These are phyloP conservation scores for Aplocera efformata DNA, from an alignment of 2,888 invertebrate genomes.

Conservation along the genomic window DNA sequence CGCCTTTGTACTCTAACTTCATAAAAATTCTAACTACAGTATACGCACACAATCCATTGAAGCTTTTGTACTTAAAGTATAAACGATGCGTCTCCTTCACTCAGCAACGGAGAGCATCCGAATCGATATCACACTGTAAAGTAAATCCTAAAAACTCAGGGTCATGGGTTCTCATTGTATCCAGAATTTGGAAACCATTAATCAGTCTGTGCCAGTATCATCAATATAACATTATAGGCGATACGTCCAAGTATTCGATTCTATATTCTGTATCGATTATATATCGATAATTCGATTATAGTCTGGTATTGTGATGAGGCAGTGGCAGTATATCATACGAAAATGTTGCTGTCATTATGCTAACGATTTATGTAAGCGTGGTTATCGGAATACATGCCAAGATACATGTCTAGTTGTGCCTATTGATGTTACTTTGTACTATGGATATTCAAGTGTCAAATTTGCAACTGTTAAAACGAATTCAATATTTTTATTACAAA, in stretches of 20 bases:
- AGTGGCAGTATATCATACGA: conserved; percentile 65
- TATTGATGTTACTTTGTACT: too few relatives aligned
- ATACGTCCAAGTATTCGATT: conserved; percentile 75
- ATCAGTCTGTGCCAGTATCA: conserved; percentile 77
- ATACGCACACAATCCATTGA: conserved; percentile 32
- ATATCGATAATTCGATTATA: conserved; percentile 74
- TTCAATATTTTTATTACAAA: too few relatives aligned
- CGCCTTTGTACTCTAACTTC: conserved; percentile 32
- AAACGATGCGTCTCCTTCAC: conserved; percentile 2
- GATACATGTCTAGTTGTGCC: too few relatives aligned
- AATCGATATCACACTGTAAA: conserved; percentile 14
- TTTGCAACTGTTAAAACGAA: too few relatives aligned
- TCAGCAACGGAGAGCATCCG: conserved; percentile 36
- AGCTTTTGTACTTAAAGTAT: background rate
- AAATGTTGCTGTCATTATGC: conserved; percentile 58
- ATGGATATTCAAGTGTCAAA: too few relatives aligned
- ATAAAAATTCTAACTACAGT: conserved; percentile 5
- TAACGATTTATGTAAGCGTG: conserved; percentile 24
- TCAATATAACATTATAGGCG: conserved; percentile 76
- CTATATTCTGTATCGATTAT: conserved; percentile 72
- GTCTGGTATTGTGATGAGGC: conserved; percentile 57
- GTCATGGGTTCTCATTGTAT: conserved; percentile 63
- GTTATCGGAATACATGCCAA: too few relatives aligned
- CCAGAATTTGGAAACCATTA: conserved; percentile 68
- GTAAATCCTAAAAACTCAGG: conserved; percentile 44